phyloP scores from a whole-genome alignment of 2,888 invertebrate genomes.

The Leistus spinibarbis region DNA sequence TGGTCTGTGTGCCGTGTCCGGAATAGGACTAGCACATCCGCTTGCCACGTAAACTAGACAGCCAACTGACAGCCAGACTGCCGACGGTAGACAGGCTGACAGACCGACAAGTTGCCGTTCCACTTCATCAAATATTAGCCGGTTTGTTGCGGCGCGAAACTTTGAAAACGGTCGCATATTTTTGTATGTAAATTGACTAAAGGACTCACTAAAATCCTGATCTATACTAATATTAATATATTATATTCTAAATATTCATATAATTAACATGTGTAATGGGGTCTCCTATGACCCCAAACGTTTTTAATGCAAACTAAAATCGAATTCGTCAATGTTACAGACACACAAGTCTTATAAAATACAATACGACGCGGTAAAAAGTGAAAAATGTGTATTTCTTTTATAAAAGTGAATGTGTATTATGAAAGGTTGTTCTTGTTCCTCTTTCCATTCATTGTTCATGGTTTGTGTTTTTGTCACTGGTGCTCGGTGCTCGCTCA shows the following conservation, averaged over 20 bases:
- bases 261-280: too few relatives aligned
- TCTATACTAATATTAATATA: too few relatives aligned
- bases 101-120: slow-evolving; percentile 58
- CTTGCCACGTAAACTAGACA: slow-evolving; percentile 61
- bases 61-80: slow-evolving; percentile 62
- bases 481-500: background rate
- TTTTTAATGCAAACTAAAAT: too few relatives aligned
- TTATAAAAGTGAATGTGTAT: background rate
- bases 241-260: too few relatives aligned
- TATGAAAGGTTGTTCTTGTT: background rate
- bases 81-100: slow-evolving; percentile 57
- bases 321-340: too few relatives aligned
- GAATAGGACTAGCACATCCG: slow-evolving; percentile 48
- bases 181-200: too few relatives aligned
- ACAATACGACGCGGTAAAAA: too few relatives aligned
- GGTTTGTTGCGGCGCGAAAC: slow-evolving; percentile 42
- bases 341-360: background rate
- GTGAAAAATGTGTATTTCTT: too few relatives aligned
- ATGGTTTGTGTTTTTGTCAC: slow-evolving; percentile 2
- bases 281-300: too few relatives aligned
- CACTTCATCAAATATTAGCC: slow-evolving; percentile 60
- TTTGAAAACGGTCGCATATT: background rate
- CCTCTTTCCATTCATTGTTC: background rate
- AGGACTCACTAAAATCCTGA: too few relatives aligned
- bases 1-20: slow-evolving; percentile 48